A percentile compares a stretch with the other conserved stretches of the same genome.
Conservation (phyloP, 2,113 vertebrate species). For the Brachyistius frenatus region DNA sequence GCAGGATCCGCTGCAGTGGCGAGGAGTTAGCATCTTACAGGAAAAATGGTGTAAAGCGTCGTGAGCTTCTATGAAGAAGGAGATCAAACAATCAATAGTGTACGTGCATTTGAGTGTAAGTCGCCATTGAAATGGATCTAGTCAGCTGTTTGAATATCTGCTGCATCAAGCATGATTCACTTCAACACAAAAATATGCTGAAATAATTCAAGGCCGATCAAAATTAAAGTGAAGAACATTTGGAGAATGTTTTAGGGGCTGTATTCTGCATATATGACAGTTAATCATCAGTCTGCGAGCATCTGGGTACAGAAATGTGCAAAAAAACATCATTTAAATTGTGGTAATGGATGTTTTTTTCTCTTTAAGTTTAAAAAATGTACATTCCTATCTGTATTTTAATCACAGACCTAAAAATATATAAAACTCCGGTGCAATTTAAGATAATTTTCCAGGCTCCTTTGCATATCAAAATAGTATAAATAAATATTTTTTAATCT, state of each 20-base stretch:
- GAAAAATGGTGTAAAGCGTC: conserved; percentile 96
- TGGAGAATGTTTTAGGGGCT: neutral
- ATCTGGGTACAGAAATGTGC: neutral
- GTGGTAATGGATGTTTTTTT: too few species aligned
- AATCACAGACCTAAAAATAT: too few species aligned
- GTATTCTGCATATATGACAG: neutral
- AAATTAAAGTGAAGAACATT: neutral
- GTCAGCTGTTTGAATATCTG: too few species aligned
- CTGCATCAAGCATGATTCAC: too few species aligned
- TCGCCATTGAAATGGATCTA: too few species aligned
- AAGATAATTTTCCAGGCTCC: too few species aligned
- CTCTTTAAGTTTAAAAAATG: too few species aligned
- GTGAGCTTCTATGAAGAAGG: conserved; percentile 91
- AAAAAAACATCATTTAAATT: neutral
- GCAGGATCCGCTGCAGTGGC: conserved; percentile 94
- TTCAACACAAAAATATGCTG: neutral
- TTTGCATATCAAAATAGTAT: too few species aligned
- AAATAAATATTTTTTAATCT: too few species aligned
- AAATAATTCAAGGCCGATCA: conserved; percentile 7
- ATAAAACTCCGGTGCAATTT: too few species aligned
- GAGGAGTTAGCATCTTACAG: conserved; percentile 97
- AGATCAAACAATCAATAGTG: conserved; percentile 71
- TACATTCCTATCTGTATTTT: too few species aligned
- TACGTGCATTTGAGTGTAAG: neutral
- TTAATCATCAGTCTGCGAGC: neutral